A percentile compares a stretch with the other conserved stretches of the same genome.
Conservation (phyloP, 92 coral and sea anemone species). For the Phenganax stokvisi region DNA sequence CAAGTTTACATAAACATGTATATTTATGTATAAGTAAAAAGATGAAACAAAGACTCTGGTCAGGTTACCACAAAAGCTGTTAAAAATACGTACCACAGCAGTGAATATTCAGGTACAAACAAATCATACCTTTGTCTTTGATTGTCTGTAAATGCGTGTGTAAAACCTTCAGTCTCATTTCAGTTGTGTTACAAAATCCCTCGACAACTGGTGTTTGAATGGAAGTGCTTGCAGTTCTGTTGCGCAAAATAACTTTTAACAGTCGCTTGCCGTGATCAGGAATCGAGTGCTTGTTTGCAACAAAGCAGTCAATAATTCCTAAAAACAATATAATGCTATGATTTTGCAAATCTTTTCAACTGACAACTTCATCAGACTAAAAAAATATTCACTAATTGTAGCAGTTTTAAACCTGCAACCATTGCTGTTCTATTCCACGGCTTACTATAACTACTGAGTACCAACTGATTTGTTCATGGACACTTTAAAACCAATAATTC, state of each 20-base stretch:
- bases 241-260: constrained; percentile 78
- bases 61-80: too few species aligned
- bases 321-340: neutral
- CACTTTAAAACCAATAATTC: neutral
- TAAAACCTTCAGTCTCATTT: constrained; percentile 96
- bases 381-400: too few species aligned
- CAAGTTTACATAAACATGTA: too few species aligned
- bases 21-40: too few species aligned
- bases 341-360: neutral
- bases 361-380: too few species aligned
- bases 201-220: constrained; percentile 89
- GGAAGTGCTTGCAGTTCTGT: constrained; percentile 85
- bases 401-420: too few species aligned
- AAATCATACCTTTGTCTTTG: constrained; percentile 74
- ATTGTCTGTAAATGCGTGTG: constrained; percentile 81
- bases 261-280: constrained; percentile 80
- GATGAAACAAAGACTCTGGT: too few species aligned
- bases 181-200: constrained; percentile 95
- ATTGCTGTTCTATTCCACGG: too few species aligned
- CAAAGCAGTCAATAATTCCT: constrained; percentile 91
- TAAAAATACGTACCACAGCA: neutral
- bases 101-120: neutral
- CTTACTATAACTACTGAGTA: too few species aligned
- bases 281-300: constrained; percentile 78
- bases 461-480: neutral